These are phyloP conservation scores for Sialis lutaria DNA, from an alignment of 2,888 invertebrate species.

Conservation along the genomic window DNA sequence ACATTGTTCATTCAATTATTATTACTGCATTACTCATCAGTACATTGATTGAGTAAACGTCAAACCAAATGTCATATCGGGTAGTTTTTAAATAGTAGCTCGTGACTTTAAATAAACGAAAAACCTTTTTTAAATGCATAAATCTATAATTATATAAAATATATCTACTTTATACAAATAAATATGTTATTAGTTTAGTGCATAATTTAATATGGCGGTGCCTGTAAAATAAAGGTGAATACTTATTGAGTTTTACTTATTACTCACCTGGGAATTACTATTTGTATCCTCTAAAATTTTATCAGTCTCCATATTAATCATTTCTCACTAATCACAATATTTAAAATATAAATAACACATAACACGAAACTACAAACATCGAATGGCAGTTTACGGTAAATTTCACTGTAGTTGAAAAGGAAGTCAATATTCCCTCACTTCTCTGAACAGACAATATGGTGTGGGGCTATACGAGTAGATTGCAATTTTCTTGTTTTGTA, in stretches of 20 bases:
- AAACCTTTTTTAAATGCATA: background rate
- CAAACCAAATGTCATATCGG: no score
- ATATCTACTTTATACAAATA: slow-evolving; percentile 2
- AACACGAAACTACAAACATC: slow-evolving; percentile 4
- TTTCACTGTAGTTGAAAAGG: slow-evolving; percentile 5
- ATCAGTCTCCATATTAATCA: slow-evolving; percentile 85
- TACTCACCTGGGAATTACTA: slow-evolving; percentile 45
- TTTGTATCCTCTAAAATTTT: slow-evolving; percentile 69
- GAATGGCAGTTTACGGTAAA: slow-evolving; percentile 2
- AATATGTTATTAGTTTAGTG: slow-evolving; percentile 1
- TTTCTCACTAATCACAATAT: slow-evolving; percentile 23
- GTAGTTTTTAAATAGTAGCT: no score
- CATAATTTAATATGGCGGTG: background rate
- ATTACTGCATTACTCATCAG: no score
- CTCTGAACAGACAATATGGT: no score
- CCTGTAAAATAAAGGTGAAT: background rate
- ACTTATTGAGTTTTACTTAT: background rate
- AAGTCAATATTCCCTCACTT: slow-evolving; percentile 8
- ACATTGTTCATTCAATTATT: no score
- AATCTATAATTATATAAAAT: slow-evolving; percentile 2
- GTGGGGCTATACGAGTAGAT: no score
- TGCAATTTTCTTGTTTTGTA: no score
- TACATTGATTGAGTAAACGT: no score
- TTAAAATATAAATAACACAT: slow-evolving; percentile 10
- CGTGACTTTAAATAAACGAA: background rate